Conservation (phyloP, 2,113 vertebrate species). For the Saguinus imperator region DNA sequence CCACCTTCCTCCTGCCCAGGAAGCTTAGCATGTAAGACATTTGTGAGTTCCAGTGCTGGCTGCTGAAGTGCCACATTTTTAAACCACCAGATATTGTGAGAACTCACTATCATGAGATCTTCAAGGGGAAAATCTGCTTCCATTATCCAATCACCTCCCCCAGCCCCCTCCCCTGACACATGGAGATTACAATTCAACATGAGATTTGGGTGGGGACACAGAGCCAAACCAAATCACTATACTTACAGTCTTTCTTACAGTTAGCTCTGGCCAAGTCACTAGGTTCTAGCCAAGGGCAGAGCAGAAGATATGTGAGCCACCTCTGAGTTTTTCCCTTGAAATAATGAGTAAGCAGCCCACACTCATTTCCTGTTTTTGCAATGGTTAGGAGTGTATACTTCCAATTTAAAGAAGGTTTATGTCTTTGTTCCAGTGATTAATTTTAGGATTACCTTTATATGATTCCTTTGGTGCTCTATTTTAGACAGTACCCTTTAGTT, state of each 20-base stretch:
- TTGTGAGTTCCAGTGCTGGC: too few species aligned
- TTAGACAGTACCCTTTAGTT: neutral
- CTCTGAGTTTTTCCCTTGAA: neutral
- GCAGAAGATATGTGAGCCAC: neutral
- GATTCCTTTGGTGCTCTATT: neutral
- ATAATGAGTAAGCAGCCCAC: neutral
- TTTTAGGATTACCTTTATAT: constrained; percentile 7
- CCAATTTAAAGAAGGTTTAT: neutral
- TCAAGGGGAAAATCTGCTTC: too few species aligned
- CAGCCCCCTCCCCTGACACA: too few species aligned
- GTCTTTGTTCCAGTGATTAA: neutral
- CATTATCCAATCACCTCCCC: too few species aligned
- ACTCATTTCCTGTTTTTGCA: neutral
- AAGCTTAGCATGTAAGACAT: too few species aligned
- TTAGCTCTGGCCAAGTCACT: neutral
- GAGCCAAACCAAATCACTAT: too few species aligned
- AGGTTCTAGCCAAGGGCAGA: neutral
- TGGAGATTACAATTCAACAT: too few species aligned
- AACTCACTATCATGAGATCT: too few species aligned
- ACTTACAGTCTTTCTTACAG: neutral
- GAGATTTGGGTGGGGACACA: too few species aligned
- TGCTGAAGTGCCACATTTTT: too few species aligned
- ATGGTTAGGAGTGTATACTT: neutral
- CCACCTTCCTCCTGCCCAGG: too few species aligned
- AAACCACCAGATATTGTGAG: too few species aligned